Evolutionary conservation across 2,113 vertebrate genomes (phyloP).

Genomic region (Lampris megalopsis): DNA sequence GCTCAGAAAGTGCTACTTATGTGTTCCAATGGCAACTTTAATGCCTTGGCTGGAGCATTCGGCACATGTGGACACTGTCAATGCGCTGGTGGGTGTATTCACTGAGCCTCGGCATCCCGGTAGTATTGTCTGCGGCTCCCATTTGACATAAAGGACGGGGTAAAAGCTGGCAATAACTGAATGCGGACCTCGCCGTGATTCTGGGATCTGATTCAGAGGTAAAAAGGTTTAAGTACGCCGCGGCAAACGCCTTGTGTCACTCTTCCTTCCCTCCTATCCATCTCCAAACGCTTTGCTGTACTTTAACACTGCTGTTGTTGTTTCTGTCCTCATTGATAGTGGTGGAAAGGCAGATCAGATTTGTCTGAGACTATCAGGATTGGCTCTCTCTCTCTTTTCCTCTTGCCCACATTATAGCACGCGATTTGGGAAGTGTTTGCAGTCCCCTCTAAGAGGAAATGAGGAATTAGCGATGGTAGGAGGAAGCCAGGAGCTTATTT

Average conservation of each 20-base stretch:
- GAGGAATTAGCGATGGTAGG: conserved; percentile 83
- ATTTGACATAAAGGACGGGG: conserved; percentile 68
- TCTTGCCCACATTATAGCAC: conserved; percentile 79
- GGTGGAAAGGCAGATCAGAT: conserved; percentile 78
- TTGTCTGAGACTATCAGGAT: conserved; percentile 77
- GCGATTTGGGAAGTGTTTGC: conserved; percentile 69
- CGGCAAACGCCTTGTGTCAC: conserved; percentile 74
- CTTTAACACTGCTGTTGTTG: conserved; percentile 68
- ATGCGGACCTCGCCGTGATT: conserved; percentile 60
- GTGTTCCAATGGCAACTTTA: conserved; percentile 62
- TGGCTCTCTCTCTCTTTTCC: conserved; percentile 59
- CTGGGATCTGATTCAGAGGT: conserved; percentile 79
- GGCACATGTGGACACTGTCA: conserved; percentile 75
- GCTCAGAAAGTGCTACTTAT: conserved; percentile 58
- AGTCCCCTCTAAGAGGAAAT: conserved; percentile 80
- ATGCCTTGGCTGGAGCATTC: conserved; percentile 69
- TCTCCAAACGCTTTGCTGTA: conserved; percentile 61
- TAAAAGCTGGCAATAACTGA: conserved; percentile 73
- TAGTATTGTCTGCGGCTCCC: conserved; percentile 73
- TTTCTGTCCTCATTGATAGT: conserved; percentile 69
- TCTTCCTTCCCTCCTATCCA: conserved; percentile 61
- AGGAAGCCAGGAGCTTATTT: conserved; percentile 81
- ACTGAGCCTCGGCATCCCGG: conserved; percentile 61
- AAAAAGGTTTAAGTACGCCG: conserved; percentile 71
- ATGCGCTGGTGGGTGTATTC: conserved; percentile 74